Conservation (phyloP, 2,113 vertebrate genomes). For the Mandrillus leucophaeus region DNA sequence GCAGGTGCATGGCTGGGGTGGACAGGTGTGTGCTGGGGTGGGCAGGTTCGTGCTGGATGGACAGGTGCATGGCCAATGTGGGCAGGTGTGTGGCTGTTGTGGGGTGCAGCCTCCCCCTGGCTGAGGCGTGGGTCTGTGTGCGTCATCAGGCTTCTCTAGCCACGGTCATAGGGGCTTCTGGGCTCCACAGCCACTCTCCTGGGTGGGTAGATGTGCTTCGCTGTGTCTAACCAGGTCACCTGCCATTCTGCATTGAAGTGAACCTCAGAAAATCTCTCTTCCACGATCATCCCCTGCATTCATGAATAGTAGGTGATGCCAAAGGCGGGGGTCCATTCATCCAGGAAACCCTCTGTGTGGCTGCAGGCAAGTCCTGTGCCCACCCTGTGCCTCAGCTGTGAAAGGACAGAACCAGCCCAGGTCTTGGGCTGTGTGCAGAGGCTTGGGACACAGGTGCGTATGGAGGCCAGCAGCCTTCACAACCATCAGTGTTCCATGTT, state of each 20-base stretch:
- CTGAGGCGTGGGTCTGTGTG: fast-evolving
- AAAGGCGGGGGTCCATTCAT: too few relatives aligned
- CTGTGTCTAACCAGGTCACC: background rate
- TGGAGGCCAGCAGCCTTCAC: background rate
- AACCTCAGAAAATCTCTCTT: too few relatives aligned
- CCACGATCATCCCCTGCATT: too few relatives aligned
- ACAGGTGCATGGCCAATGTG: too few relatives aligned
- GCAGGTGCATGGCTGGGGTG: too few relatives aligned
- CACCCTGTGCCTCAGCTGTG: fast-evolving
- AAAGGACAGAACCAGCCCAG: background rate
- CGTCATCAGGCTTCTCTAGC: fast-evolving
- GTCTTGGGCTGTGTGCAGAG: background rate
- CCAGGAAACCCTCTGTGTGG: background rate
- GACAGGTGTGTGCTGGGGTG: too few relatives aligned
- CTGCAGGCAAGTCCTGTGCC: background rate
- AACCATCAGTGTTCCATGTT: fast-evolving
- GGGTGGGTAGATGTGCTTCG: fast-evolving
- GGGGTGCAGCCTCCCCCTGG: background rate
- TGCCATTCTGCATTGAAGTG: background rate
- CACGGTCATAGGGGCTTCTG: fast-evolving
- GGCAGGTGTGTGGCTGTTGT: fast-evolving
- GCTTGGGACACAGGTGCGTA: background rate
- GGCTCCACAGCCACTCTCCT: too few relatives aligned
- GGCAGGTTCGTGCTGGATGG: too few relatives aligned
- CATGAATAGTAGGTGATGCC: fast-evolving